Evolutionary conservation across 2,113 vertebrate genomes (phyloP), one percentile per base, ranked within the genome.

Genomic region (Tetrax tetrax): DNA sequence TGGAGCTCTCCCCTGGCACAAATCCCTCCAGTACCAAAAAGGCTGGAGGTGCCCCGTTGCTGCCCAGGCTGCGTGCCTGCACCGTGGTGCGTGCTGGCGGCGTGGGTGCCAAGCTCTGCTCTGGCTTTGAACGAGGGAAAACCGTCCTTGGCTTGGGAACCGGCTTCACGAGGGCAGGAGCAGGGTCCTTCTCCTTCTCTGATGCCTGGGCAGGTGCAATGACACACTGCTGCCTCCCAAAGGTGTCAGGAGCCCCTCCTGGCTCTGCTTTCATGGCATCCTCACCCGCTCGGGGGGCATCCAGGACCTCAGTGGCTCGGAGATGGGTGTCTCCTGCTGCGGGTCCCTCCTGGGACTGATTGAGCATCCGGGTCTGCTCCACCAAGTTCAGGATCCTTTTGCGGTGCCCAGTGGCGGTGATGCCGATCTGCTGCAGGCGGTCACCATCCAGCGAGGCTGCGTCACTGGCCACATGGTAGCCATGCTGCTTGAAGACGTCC

Each of bases 131-230:
- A 63, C 98, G 98, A 78, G 98, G 98, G 78, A 99, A 99, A 38
- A 99, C 98, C 0, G 99, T 99, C 97, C 99, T 98, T 1, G 99
- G 99, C 96, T 99, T 99, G 54, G 99, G 99, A 35, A 99, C 93
- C 0, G 99, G 99, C 85, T 98, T 99, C 37, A 48, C 16, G 0
- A 59, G 19, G 7, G 74, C 22, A 59, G 83, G 48, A 59, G 76
- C 54, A 21, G 77, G 38, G n/a, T 83, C 66, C 70, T 85, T 90
- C 43, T 92, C 95, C 18, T 38, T 38, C 38, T 38, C 38, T 11
- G 47, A 74, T 20, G 90, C 10, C 61, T 88, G 96, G 27, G 63
- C 1, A 1, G 59, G 38, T 0, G 1, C 63, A 25, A 68, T 0
- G 1, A 38, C 31, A 1, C 2, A 12, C 21, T n/a, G 81, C 43